These are phyloP conservation scores for Mirza zaza DNA, from an alignment of 2,113 vertebrate genomes.

Conservation along the genomic window DNA sequence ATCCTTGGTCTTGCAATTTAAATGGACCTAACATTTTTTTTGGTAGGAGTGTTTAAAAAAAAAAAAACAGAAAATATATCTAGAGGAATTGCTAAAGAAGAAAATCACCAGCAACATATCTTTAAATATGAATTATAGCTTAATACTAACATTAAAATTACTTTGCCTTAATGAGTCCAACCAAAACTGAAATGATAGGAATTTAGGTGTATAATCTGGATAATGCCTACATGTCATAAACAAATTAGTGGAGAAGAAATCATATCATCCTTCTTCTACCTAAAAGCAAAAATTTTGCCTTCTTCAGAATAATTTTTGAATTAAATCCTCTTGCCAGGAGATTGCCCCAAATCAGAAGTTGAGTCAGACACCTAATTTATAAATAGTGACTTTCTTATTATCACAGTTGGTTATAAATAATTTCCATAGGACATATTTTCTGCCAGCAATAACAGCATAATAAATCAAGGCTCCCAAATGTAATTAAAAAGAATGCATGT, in stretches of 20 bases:
- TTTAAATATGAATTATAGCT: background rate
- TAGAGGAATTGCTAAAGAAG: background rate
- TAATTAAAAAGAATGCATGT: background rate
- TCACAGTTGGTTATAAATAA: background rate
- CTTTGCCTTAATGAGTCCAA: background rate
- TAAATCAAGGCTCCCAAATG: background rate
- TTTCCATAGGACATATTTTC: background rate
- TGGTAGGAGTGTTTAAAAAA: background rate
- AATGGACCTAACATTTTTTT: background rate
- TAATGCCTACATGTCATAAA: background rate
- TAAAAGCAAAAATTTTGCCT: background rate
- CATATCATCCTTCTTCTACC: background rate
- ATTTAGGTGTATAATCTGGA: background rate
- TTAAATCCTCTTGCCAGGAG: constrained; percentile 5
- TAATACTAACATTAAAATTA: background rate
- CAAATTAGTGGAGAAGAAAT: background rate
- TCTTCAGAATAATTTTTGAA: constrained; percentile 12
- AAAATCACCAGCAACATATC: background rate
- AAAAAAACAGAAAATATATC: background rate
- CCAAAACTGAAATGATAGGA: background rate
- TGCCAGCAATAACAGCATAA: background rate
- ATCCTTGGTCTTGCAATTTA: background rate
- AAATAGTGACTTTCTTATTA: background rate
- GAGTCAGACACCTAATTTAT: background rate
- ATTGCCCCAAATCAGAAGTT: background rate